Base-by-base conservation (phyloP, 1,140 invertebrate genomes). In the Whitmania pigra region DNA sequence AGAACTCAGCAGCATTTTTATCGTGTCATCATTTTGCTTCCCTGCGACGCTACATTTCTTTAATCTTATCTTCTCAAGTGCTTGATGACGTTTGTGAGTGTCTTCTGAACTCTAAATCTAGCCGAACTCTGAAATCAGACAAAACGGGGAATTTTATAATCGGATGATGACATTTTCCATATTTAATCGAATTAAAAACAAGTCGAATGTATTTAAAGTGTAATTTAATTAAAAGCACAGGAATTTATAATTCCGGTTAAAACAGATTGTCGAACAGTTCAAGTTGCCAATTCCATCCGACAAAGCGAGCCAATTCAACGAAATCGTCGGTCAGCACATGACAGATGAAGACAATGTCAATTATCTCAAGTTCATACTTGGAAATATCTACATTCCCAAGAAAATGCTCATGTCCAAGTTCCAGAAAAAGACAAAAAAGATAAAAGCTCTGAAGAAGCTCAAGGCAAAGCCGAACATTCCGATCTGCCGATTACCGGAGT, bases 361-460 rank as follows among this genome's bases (percentile, higher is more conserved):
- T 67, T 82, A 79, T 74, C 78, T 78, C 71, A 79, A 81, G n/a
- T 82, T 83, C 73, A 67, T 82, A 13, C 63, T 63, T 0, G 82
- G 78, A n/a, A 83, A 83, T 74, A 82, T 82, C 74, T 83, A 78
- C 75, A 74, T 83, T 25, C 81, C 81, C 74, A 83, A 82, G 77
- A 77, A 78, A 73, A 83, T 77, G 75, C 75, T 82, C 53, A 78
- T 79, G 75, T 76, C 74, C 75, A 77, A 80, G 40, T 83, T 80
- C 76, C 81, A 81, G 75, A 78, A 76, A 27, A 83, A 82, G 72
- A 82, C 80, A 69, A 81, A 82, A 74, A 81, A 81, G 73, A 78
- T 78, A 53, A 76, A 77, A 68, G 72, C 74, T 13, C 77, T 78
- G 31, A 76, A 76, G 67, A 80, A 80, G 75, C 80, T 80, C 67